Conservation (phyloP, 2,888 invertebrate genomes). For the Leptopilina myrica region DNA sequence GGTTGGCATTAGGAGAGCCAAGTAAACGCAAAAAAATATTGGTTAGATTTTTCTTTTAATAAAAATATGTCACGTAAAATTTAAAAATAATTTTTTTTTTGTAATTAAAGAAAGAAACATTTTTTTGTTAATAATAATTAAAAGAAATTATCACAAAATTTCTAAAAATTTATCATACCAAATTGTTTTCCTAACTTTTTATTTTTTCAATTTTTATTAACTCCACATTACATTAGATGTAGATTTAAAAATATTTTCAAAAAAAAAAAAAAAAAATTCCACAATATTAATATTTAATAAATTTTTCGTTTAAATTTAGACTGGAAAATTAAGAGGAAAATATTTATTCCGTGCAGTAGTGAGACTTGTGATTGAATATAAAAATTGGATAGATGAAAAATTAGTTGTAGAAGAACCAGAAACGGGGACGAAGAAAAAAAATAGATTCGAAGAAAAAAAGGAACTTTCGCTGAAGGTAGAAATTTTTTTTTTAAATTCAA, state of each 20-base stretch:
- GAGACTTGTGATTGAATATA: slow-evolving; percentile 65
- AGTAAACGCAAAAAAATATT: neutral
- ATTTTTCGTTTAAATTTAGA: neutral
- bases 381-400: slow-evolving; percentile 65
- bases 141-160: no score
- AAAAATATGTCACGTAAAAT: neutral
- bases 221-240: no score
- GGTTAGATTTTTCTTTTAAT: neutral
- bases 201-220: no score
- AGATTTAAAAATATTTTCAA: no score
- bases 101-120: no score
- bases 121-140: no score
- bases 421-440: slow-evolving; percentile 60
- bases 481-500: neutral
- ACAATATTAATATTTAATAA: neutral
- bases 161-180: no score
- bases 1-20: neutral
- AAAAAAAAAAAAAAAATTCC: no score
- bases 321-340: slow-evolving; percentile 60
- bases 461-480: slow-evolving; percentile 46
- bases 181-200: no score
- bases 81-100: neutral
- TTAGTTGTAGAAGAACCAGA: slow-evolving; percentile 55
- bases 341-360: slow-evolving; percentile 65
- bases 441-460: slow-evolving; percentile 27